Evolutionary conservation across 2,888 invertebrate species (phyloP), one percentile per base, ranked within the genome.

Genomic region (Morinoia aosen): DNA sequence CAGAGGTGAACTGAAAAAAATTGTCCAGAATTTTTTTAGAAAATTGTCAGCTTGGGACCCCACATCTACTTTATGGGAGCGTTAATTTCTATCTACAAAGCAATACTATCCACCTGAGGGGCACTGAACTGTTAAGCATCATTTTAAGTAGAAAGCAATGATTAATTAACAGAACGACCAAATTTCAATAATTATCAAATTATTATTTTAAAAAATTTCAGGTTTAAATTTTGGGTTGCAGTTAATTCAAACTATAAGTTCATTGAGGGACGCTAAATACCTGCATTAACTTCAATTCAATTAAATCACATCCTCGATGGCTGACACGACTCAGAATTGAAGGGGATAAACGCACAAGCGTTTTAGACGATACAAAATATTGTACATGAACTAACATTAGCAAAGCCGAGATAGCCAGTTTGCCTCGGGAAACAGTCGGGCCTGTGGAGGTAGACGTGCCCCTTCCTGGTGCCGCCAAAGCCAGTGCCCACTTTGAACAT

Each of bases 401-500:
- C 98, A 97, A 98, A 98, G 56, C 99, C 98, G 96, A 99, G 97
- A 98, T 98, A 99, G 95, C 98, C 98, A 97, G 98, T 98, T 97
- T 99, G 98, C 96, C 98, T 98, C 14, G 98, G 98, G 97, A 98
- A 97, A 97, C 99, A 98, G 97, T 99, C 98, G 58, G 98, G 98
- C 97, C 99, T 99, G 97, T 98, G 98, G 96, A 98, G 97, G 97
- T 99, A 99, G 56, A 99, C 98, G 97, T 99, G 98, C n/a, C 99
- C 99, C 97, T 98, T 98, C 97, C 99, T 98, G 14, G 99, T 99
- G 96, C 99, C 99, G 95, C 98, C 98, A 97, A 99, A 99, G 14
- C 99, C 99, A 95, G 99, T 98, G 40, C 99, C 99, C 96, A 99
- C 98, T 97, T 99, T 99, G 96, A 99, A 98, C 94, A 99, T 97